Conservation (phyloP, 2,888 invertebrate genomes). For the Nineta flava region DNA sequence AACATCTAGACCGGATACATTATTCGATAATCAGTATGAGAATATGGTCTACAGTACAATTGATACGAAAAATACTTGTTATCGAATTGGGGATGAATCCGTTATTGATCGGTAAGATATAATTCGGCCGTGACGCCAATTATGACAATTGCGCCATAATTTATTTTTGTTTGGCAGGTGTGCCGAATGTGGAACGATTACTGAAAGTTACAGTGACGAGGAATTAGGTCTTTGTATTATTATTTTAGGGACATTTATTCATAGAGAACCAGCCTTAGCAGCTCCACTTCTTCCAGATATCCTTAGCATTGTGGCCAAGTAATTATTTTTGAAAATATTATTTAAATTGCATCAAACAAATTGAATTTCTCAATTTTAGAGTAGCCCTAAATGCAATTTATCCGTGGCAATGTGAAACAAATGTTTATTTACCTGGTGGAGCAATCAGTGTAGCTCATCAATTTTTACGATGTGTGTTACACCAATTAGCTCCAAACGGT, state of each 20-base stretch:
- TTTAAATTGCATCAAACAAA: not conserved
- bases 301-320: conserved; percentile 78
- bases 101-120: conserved; percentile 40
- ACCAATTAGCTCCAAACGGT: conserved; percentile 92
- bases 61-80: conserved; percentile 41
- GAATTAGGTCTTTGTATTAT: conserved; percentile 89
- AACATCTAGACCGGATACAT: not conserved
- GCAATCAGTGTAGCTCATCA: conserved; percentile 93
- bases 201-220: conserved; percentile 92
- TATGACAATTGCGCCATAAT: no score
- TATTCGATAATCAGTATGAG: conserved; percentile 7
- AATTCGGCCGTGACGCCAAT: no score
- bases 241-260: conserved; percentile 87
- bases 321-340: conserved; percentile 16
- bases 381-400: conserved; percentile 64
- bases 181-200: conserved; percentile 76
- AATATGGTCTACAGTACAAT: conserved; percentile 21
- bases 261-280: conserved; percentile 88
- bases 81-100: conserved; percentile 53
- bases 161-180: conserved; percentile 31
- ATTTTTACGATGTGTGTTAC: conserved; percentile 88
- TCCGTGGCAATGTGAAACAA: conserved; percentile 79
- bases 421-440: conserved; percentile 83
- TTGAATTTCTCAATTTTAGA: conserved; percentile 25
- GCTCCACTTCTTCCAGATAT: conserved; percentile 87